Percentiles rank a stretch among this genome's conserved stretches.
These are phyloP conservation scores for Panagrolaimus sp. DNA, from an alignment of 1,140 invertebrate species.

Conservation along the genomic window DNA sequence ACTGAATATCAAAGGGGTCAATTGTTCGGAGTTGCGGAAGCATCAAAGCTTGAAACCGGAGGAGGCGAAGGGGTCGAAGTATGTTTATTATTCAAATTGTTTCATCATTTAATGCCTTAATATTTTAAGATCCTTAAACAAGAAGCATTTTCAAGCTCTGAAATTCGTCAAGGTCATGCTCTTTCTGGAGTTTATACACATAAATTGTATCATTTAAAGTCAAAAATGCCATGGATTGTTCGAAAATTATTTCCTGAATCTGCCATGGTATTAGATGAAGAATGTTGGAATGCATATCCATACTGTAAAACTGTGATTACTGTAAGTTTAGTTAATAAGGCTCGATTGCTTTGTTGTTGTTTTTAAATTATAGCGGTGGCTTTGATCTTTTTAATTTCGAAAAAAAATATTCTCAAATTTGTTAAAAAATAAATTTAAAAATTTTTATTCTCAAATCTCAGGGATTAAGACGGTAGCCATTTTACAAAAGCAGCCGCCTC, in stretches of 20 bases:
- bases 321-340: slow-evolving; percentile 5
- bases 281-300: slow-evolving; percentile 99
- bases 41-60: slow-evolving; percentile 98
- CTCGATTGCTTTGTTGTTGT: neutral
- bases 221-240: slow-evolving; percentile 66
- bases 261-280: slow-evolving; percentile 90
- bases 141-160: slow-evolving; percentile 82
- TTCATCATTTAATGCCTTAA: slow-evolving; percentile 12
- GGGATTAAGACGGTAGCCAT: no score
- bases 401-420: no score
- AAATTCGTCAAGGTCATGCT: slow-evolving; percentile 80
- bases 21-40: slow-evolving; percentile 91
- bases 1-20: slow-evolving; percentile 93
- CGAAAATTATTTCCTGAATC: slow-evolving; percentile 85
- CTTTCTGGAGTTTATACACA: slow-evolving; percentile 94
- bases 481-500: no score
- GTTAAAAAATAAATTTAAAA: no score
- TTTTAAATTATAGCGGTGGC: no score
- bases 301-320: slow-evolving; percentile 80
- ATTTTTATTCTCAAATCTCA: no score
- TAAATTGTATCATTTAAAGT: slow-evolving; percentile 96
- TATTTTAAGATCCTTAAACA: slow-evolving; percentile 73
- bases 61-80: slow-evolving; percentile 92
- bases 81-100: neutral
- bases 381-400: no score